Conservation (phyloP, 2,888 invertebrate species). For the Dynastes maya region DNA sequence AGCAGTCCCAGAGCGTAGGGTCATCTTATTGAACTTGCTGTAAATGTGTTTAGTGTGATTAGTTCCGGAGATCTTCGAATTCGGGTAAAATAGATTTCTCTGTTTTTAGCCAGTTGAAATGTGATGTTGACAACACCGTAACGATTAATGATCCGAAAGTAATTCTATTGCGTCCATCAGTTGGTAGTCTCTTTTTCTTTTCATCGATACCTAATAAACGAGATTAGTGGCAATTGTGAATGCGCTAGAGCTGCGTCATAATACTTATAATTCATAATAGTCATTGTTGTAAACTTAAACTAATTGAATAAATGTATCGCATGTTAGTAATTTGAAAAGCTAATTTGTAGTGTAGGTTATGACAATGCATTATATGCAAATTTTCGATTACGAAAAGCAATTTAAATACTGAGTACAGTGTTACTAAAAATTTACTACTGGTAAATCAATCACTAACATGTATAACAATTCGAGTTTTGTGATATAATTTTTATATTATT, state of each 20-base stretch:
- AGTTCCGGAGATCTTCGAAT: slow-evolving; percentile 18
- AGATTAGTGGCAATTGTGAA: too few relatives aligned
- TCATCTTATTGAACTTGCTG: slow-evolving; percentile 23
- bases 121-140: too few relatives aligned
- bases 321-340: not conserved
- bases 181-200: not conserved
- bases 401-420: not conserved
- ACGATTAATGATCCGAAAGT: too few relatives aligned
- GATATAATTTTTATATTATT: too few relatives aligned
- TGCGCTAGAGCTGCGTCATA: too few relatives aligned
- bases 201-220: not conserved
- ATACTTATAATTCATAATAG: too few relatives aligned
- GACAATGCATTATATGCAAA: not conserved
- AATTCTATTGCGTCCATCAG: not conserved
- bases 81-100: slow-evolving; percentile 1
- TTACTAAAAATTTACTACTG: not conserved
- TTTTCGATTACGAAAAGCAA: not conserved
- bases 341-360: not conserved
- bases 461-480: too few relatives aligned
- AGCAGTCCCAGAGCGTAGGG: slow-evolving; percentile 11
- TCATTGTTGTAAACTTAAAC: too few relatives aligned
- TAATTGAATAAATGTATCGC: too few relatives aligned
- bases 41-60: slow-evolving; percentile 35
- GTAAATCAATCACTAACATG: not conserved
- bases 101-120: slow-evolving; percentile 11